Percentiles rank a stretch among this genome's conserved stretches.
Evolutionary conservation across 1,140 invertebrate species (phyloP).

Genomic region (Sinella curviseta): DNA sequence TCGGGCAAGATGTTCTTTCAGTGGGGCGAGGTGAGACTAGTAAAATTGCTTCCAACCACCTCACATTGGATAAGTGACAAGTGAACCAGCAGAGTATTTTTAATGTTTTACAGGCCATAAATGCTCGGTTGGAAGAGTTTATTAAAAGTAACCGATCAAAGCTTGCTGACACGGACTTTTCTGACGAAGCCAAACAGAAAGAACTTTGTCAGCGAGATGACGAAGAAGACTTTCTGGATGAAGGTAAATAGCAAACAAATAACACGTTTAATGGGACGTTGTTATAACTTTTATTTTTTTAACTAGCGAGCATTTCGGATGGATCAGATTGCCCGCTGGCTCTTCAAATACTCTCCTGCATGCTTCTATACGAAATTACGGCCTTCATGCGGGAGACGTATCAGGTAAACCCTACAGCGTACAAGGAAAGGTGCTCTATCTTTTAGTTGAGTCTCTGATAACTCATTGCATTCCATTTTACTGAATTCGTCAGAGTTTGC

Average conservation of each 20-base stretch:
- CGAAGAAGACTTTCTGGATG: constrained; percentile 97
- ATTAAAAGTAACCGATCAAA: constrained; percentile 55
- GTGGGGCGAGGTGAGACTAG: constrained; percentile 81
- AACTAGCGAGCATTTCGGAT: constrained; percentile 77
- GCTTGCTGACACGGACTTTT: constrained; percentile 55
- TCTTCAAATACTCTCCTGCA: constrained; percentile 86
- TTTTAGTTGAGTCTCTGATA: not conserved
- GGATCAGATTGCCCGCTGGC: constrained; percentile 88
- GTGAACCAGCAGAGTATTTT: too few species aligned
- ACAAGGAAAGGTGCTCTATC: not conserved
- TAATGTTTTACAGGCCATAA: constrained; percentile 66
- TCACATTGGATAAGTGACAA: too few species aligned
- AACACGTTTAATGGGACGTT: constrained; percentile 50
- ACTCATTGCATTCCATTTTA: not conserved
- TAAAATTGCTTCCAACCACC: constrained; percentile 22
- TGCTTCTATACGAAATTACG: constrained; percentile 93
- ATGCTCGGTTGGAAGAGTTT: constrained; percentile 75
- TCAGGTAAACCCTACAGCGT: constrained; percentile 56
- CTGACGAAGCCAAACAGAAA: constrained; percentile 78
- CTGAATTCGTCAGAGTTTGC: constrained; percentile 28
- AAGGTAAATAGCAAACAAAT: constrained; percentile 64
- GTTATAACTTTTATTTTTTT: constrained; percentile 49
- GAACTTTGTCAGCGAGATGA: constrained; percentile 88
- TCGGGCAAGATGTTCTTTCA: constrained; percentile 96
- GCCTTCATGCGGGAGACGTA: constrained; percentile 95